Percentiles rank a stretch among this genome's conserved stretches.
Conservation (phyloP, 2,888 invertebrate genomes). For the Diachrysia chrysitis region DNA sequence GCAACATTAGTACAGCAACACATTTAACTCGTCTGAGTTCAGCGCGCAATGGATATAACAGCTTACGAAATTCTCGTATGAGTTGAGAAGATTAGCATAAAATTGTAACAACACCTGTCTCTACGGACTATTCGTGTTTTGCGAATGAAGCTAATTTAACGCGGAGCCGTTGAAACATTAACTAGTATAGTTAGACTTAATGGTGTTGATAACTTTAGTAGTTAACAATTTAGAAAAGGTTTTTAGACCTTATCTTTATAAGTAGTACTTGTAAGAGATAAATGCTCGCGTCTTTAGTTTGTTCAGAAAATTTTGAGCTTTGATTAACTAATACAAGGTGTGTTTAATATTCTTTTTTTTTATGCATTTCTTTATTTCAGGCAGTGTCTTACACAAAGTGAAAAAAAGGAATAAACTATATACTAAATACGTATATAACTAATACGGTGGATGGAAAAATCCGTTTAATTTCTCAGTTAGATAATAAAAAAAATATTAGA, state of each 20-base stretch:
- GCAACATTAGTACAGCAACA: constrained; percentile 13
- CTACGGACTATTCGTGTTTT: constrained; percentile 10
- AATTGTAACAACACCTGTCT: constrained; percentile 5
- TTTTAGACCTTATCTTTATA: neutral
- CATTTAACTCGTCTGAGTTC: neutral
- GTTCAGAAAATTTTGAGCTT: neutral
- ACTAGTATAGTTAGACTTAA: neutral
- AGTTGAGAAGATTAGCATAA: constrained; percentile 11
- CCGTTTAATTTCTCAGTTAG: no score
- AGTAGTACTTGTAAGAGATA: neutral
- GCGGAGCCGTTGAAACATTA: neutral
- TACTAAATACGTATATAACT: no score
- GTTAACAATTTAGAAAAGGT: neutral
- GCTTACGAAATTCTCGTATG: constrained; percentile 8
- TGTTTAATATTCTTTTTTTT: no score
- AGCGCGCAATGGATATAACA: constrained; percentile 9
- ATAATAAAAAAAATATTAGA: no score
- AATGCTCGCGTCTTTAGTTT: neutral
- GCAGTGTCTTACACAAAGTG: no score
- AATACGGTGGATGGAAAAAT: no score
- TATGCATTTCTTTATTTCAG: no score
- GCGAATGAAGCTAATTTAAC: constrained; percentile 6
- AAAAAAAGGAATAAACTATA: no score
- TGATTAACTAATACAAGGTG: no score
- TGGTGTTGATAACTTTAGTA: neutral